Base-by-base conservation (phyloP, 2,113 vertebrate species). In the Tachysurus vachellii region DNA sequence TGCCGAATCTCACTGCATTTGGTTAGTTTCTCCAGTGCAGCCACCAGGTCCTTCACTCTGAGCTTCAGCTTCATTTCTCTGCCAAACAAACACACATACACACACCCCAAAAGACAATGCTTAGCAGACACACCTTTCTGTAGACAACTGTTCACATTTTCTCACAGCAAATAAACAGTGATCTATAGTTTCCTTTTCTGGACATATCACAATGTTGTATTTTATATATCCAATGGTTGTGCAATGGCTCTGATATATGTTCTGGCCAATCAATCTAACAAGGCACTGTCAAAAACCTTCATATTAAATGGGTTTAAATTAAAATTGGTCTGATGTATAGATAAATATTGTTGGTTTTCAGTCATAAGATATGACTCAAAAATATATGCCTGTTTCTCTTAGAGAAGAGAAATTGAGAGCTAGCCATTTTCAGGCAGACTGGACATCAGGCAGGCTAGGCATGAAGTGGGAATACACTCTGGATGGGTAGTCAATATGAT, bases 61-160 rank as follows among this genome's bases (percentile, higher is more conserved):
- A 91, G 89, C 88, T 97, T 97, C 88, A 97, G 84, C 83, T 97
- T 97, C 95, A 97, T 97, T 92, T 97, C 97, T 86, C 97, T 97
- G 86, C 17, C 79, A 61, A 50, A 50, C 5, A 50, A 50, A 83
- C 62, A 85, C 31, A 86, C 70, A 87, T 47, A 88, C 57, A 87
- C 23, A 88, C 26, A 86, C 19, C 47, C 70, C 47, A 73, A 12
- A 17, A 21, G 42, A 44, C 21, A 70, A 79, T 62, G 54, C 2
- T 77, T 7, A 36, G 42, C 19, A 75, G 23, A 57, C 26, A 3
- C 53, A 76, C 21, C 9, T 21, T 47, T 73, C 4, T 44, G 17
- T 73, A 19, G 70, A 23, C 36, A 73, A 47, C 21, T 75, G 10
- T 26, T 50, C 73, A 50, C 47, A 53, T 70, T 70, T 16, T 68